Evolutionary conservation across 2,888 invertebrate genomes (phyloP).

Genomic region (Macrophya alboannulata): DNA sequence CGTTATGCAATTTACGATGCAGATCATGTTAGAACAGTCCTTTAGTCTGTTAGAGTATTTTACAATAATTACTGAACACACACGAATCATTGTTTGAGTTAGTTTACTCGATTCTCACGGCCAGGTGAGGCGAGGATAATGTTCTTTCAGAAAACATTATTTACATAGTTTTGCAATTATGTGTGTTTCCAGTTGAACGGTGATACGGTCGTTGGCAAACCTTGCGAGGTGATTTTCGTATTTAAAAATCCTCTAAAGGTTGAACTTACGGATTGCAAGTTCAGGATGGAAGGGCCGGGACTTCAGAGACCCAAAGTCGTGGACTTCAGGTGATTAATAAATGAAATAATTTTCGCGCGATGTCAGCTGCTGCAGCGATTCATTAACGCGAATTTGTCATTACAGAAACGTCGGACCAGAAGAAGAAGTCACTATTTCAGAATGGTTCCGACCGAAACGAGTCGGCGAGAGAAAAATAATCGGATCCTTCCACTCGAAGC

Average conservation of each 20-base stretch:
- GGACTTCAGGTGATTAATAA: conserved; percentile 9
- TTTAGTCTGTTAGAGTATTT: neutral
- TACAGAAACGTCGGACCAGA: conserved; percentile 85
- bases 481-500: conserved; percentile 85
- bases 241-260: conserved; percentile 87
- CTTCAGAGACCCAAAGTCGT: conserved; percentile 84
- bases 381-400: conserved; percentile 72
- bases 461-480: conserved; percentile 85
- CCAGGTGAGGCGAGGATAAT: neutral
- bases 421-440: conserved; percentile 84
- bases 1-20: conserved; percentile 6
- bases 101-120: conserved; percentile 8
- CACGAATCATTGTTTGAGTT: neutral
- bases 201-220: conserved; percentile 29
- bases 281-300: conserved; percentile 88
- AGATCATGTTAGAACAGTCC: neutral
- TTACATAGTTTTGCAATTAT: neutral
- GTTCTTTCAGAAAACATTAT: conserved; percentile 14
- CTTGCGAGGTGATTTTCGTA: conserved; percentile 71
- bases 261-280: conserved; percentile 85
- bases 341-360: conserved; percentile 52
- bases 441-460: conserved; percentile 83
- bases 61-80: neutral
- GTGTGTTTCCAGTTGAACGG: conserved; percentile 37
- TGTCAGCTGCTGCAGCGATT: neutral